Evolutionary conservation across 2,113 vertebrate genomes (phyloP), one percentile per base, ranked within the genome.

Genomic region (Macquaria australasica): DNA sequence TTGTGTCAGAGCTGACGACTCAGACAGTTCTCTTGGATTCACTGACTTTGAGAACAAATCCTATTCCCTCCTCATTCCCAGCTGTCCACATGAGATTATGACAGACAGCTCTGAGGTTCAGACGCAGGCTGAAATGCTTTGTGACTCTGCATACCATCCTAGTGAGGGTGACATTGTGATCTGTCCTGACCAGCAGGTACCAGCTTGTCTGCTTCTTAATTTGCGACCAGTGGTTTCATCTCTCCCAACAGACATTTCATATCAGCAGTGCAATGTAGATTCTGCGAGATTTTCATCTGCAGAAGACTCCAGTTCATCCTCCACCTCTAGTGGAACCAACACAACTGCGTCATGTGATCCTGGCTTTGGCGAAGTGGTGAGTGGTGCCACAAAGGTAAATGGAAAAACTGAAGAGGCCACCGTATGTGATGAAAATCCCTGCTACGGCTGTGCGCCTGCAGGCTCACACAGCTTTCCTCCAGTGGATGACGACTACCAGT

Each of bases 401-500:
- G 45, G 14, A 70, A 56, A 10, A 6, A 11, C 0, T 1, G 21
- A 76, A 59, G 55, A 51, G 25, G 70, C n/a, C 37, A 37, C 12
- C 0, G 4, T 58, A 3, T 45, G 55, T 43, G 81, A 73, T 28
- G 64, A 86, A 51, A 88, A 78, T 25, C 73, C 82, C 56, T 12
- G 66, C 21, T 78, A 70, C 9, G 20, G 70, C 64, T 1, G 8
- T 16, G 4, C 39, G 41, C 76, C 77, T 34, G 14, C 15, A 16
- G 59, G 0, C 45, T 80, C 82, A 50, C n/a, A 10, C 6, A 8
- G 28, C 45, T 64, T 60, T 28, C 69, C 85, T 48, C 21, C 28
- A 48, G 64, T 88, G 34, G 83, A 83, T 4, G 60, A 73, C 1
- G 56, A 34, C 77, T 95, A 93, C 83, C 89, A 93, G 37, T n/a